A percentile compares a stretch with the other conserved stretches of the same genome.
Conservation (phyloP, 2,797 vertebrate species). For the Clamator glandarius region DNA sequence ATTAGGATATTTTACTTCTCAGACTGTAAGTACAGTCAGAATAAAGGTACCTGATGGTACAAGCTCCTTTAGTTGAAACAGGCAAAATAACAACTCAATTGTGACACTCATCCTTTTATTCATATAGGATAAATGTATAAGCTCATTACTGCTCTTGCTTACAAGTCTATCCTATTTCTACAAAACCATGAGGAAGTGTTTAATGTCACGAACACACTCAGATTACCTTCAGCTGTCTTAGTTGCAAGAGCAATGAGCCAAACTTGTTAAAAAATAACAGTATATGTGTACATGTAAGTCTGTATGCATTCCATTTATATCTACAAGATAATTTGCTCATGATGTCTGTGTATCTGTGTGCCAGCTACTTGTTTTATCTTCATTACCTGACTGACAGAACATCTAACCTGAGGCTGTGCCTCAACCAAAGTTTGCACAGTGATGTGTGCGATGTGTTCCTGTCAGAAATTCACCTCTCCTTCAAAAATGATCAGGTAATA, state of each 20-base stretch:
- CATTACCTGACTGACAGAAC: background rate
- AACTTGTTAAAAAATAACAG: slow-evolving; percentile 9
- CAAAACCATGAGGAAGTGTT: slow-evolving; percentile 48
- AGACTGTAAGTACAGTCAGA: background rate
- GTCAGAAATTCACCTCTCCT: slow-evolving; percentile 7
- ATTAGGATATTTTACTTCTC: background rate
- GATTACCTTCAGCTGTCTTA: slow-evolving; percentile 40
- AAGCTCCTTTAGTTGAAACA: background rate
- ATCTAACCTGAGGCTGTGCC: background rate
- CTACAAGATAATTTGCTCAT: background rate
- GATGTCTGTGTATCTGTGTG: background rate
- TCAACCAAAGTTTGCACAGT: background rate
- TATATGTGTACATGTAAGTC: background rate
- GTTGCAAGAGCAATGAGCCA: background rate
- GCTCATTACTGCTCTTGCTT: slow-evolving; percentile 58
- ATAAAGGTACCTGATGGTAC: background rate
- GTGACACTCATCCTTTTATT: slow-evolving; percentile 59
- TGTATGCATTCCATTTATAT: background rate
- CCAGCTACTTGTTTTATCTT: slow-evolving; percentile 26
- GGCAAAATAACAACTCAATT: slow-evolving; percentile 11
- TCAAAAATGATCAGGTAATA: background rate
- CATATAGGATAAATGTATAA: slow-evolving; percentile 54
- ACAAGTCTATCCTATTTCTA: slow-evolving; percentile 42
- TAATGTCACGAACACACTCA: slow-evolving; percentile 21
- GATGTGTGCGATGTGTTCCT: background rate